Base-by-base conservation (phyloP, 2,797 vertebrate species). In the Euthynnus affinis region DNA sequence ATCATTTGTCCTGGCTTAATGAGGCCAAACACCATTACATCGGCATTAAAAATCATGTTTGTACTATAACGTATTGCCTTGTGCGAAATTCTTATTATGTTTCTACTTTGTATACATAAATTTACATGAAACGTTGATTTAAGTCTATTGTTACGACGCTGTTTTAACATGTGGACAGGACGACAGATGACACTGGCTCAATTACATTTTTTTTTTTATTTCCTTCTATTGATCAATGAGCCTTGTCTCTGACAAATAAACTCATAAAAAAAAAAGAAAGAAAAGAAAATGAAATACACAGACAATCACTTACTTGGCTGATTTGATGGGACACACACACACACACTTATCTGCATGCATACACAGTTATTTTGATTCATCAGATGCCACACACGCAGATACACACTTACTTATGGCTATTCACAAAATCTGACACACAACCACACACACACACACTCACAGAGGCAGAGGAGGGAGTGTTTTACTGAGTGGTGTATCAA, bases 401-500 rank as follows among this genome's bases (percentile, higher is more conserved):
- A 51, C 44, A 25, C 17, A 42, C 37, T 71, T 27, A 51, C 52
- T 53, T 46, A n/a, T 62, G 71, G 60, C 44, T 62, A 49, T 14
- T 52, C 58, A 60, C 40, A 66, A 29, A 77, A 71, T 32, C 12
- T 53, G 40, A 52, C n/a, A 32, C 62, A 69, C 59, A 17, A 48
- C 27, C 7, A 27, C 22, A 42, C 48, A 71, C n/a, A n/a, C 0
- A 55, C 9, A 53, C 61, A 63, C 5, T 20, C 7, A 18, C 25
- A 37, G 59, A 37, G n/a, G n/a, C n/a, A n/a, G n/a, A n/a, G n/a
- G 52, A 48, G 14, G 17, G 20, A 56, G 42, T 20, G 56, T 68
- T 68, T 27, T 25, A 59, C 9, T 23, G 6, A 78, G 75, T 20
- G 56, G 74, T 82, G 88, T 67, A 76, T 55, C 83, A n/a, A 15